A percentile compares a stretch with the other conserved stretches of the same genome.
phyloP scores from a whole-genome alignment of 2,113 vertebrate genomes.

The Canis aureus region DNA sequence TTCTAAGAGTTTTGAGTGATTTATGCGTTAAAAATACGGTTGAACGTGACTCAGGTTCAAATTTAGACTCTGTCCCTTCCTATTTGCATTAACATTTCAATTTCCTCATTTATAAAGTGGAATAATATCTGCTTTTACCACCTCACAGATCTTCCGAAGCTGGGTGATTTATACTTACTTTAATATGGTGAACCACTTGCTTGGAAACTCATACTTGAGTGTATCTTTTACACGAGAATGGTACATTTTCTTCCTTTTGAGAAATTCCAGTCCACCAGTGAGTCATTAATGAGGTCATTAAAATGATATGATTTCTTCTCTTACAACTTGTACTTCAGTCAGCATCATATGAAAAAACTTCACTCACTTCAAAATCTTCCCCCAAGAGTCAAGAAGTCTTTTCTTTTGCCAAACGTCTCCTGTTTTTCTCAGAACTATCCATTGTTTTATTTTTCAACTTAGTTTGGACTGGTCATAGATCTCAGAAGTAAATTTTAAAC shows the following conservation, averaged over 20 bases:
- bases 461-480: not conserved
- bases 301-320: not conserved
- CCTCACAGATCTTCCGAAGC: not conserved
- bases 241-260: conserved; percentile 47
- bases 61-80: not conserved
- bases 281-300: conserved; percentile 13
- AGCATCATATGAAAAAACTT: not conserved
- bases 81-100: not conserved
- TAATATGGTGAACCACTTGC: not conserved
- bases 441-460: not conserved
- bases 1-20: not conserved
- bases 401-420: not conserved
- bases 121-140: not conserved
- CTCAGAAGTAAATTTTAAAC: conserved; percentile 37
- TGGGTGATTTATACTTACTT: not conserved
- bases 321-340: not conserved
- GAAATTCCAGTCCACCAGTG: not conserved
- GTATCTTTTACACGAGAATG: conserved; percentile 15
- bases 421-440: not conserved
- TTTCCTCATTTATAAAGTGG: not conserved
- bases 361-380: not conserved
- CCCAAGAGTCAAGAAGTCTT: not conserved
- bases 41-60: not conserved
- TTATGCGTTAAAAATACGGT: not conserved
- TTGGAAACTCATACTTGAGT: not conserved